A percentile compares a stretch with the other conserved stretches of the same genome.
These are phyloP conservation scores for Eudasyphora cyanicolor DNA, from an alignment of 2,888 invertebrate species.

Conservation along the genomic window DNA sequence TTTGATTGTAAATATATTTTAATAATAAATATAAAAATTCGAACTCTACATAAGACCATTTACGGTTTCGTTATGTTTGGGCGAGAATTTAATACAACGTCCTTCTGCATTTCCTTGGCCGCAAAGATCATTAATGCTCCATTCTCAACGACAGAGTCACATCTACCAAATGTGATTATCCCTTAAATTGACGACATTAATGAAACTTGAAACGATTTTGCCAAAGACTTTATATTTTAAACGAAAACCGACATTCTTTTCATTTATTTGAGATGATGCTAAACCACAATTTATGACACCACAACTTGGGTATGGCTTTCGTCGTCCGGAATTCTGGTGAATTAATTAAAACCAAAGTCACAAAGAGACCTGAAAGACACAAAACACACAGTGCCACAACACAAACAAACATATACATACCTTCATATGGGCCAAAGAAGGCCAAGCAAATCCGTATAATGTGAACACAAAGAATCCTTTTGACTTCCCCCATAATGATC, in stretches of 20 bases:
- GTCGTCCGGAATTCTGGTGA: slow-evolving; percentile 14
- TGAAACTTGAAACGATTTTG: background rate
- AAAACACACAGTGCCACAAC: background rate
- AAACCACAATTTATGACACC: slow-evolving; percentile 33
- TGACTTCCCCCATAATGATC: background rate
- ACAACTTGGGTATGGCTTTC: slow-evolving; percentile 17
- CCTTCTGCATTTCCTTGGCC: no score
- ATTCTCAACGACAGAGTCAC: background rate
- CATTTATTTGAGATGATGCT: slow-evolving; percentile 12
- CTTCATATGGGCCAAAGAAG: background rate
- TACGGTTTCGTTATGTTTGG: no score
- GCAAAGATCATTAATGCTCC: background rate
- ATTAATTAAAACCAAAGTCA: slow-evolving; percentile 14
- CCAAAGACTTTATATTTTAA: background rate
- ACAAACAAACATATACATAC: no score
- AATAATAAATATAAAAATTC: no score
- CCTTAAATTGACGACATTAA: background rate
- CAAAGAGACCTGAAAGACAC: background rate
- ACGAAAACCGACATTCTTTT: background rate
- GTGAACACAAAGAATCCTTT: slow-evolving; percentile 1
- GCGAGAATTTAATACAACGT: no score
- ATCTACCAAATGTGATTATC: background rate
- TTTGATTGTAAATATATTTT: no score
- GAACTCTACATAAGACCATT: no score
- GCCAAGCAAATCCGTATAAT: background rate